Evolutionary conservation across 2,113 vertebrate genomes (phyloP), one percentile per base, ranked within the genome.

Genomic region (Tapirus terrestris): DNA sequence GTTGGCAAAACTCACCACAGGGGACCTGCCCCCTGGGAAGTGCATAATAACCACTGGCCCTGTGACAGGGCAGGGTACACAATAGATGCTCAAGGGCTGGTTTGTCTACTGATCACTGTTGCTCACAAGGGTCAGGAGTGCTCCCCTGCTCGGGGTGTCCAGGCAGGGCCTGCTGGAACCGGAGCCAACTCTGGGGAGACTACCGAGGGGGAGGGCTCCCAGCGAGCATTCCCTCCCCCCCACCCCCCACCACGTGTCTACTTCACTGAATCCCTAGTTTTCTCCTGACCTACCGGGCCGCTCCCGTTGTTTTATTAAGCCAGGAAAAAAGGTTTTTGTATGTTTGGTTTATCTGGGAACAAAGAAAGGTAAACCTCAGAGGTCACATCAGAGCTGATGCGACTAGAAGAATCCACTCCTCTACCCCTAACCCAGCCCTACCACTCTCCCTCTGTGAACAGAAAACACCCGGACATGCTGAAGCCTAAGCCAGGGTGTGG

Each of bases 361-460:
- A 68, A 80, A 96, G 95, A 87, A 95, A 81, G n/a, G 43, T 90
- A 94, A 96, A 79, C 4, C 25, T 61, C 68, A 97, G 93, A 95
- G 84, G 88, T 87, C 87, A 95, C 60, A 45, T 29, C 61, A 70
- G 21, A 92, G 77, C 93, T 97, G 97, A 94, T 83, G 73, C 79
- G 97, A 94, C 75, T 27, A 25, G 60, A 36, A 7, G 68, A 61
- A 93, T 58, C 43, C 1, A 29, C 8, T 20, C 17, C 11, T 58
- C 85, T 53, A 68, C 23, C 25, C 8, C 3, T 3, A n/a, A 23
- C 79, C 51, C 7, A 12, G 33, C 53, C 48, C 60, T 43, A 6
- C 51, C 48, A 16, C 23, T 51, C 58, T 68, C 33, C 33, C 60
- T 84, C 61, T 27, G 29, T n/a, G 61, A 45, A 79, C 51, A 80